Percentiles rank a stretch among this genome's conserved stretches.
Conservation (phyloP, 2,113 vertebrate species). For the Ochotona curzoniae region DNA sequence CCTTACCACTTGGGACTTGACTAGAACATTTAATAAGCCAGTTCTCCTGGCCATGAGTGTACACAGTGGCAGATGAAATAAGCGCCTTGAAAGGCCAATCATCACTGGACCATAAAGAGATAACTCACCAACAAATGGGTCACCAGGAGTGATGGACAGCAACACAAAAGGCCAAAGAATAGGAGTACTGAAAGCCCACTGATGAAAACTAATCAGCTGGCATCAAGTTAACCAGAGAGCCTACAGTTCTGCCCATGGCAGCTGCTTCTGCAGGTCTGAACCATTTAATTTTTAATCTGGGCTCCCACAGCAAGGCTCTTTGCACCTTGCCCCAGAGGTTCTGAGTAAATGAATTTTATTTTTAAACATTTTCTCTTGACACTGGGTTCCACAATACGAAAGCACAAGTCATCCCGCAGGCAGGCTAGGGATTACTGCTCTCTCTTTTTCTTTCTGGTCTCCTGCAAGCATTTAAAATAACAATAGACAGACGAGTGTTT, state of each 20-base stretch:
- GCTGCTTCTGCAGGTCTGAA: neutral
- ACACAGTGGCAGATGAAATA: neutral
- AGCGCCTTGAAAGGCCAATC: neutral
- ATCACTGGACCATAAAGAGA: conserved; percentile 8
- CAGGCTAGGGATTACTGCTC: neutral
- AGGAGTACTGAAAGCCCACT: neutral
- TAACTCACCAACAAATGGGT: conserved; percentile 19
- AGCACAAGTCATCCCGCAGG: conserved; percentile 4
- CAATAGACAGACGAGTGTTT: conserved; percentile 60
- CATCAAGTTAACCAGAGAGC: neutral
- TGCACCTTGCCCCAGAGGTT: conserved; percentile 56
- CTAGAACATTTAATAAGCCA: neutral
- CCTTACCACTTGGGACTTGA: neutral
- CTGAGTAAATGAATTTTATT: conserved; percentile 67
- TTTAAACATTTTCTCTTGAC: conserved; percentile 63
- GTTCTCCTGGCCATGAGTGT: neutral
- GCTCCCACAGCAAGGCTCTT: conserved; percentile 27
- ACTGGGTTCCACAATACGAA: conserved; percentile 50
- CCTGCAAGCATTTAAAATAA: conserved; percentile 71
- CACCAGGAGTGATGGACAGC: neutral
- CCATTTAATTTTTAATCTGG: conserved; percentile 66
- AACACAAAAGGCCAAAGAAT: neutral
- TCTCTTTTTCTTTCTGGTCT: conserved; percentile 20
- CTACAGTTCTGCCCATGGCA: neutral
- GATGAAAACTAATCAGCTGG: conserved; percentile 21